phyloP scores from a whole-genome alignment of 2,113 vertebrate species.

The Mirounga angustirostris region DNA sequence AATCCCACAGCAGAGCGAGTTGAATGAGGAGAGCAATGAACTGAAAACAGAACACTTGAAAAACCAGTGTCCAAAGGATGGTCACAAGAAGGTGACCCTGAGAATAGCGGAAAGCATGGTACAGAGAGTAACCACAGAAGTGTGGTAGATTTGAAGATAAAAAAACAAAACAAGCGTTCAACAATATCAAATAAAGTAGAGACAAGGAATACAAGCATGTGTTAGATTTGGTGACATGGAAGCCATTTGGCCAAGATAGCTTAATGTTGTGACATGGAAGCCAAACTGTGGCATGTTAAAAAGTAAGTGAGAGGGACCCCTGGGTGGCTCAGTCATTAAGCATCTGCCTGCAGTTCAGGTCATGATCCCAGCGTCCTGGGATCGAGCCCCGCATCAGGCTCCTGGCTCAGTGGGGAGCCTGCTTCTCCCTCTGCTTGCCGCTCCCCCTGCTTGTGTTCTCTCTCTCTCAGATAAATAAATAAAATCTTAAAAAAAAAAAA shows the following conservation, averaged over 20 bases:
- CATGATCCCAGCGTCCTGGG: no score
- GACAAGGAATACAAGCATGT: not conserved
- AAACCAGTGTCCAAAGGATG: not conserved
- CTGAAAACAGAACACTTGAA: not conserved
- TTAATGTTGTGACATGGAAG: not conserved
- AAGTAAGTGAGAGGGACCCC: not conserved
- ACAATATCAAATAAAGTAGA: not conserved
- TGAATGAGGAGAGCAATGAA: not conserved
- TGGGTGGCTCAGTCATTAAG: no score
- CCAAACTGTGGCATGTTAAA: not conserved
- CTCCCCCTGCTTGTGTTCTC: no score
- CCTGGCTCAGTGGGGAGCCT: no score
- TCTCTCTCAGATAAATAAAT: no score
- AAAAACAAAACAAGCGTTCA: not conserved
- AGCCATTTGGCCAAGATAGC: not conserved
- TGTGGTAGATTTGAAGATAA: not conserved
- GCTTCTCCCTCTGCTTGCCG: no score
- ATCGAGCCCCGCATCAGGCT: no score
- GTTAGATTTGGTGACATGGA: not conserved
- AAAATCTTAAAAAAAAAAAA: not conserved
- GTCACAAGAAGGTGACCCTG: not conserved
- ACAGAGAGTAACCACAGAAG: not conserved
- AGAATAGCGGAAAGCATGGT: not conserved
- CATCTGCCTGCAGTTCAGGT: no score
- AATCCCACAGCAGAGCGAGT: not conserved